phyloP scores from a whole-genome alignment of 2,113 vertebrate genomes.

The Muntiacus reevesi region DNA sequence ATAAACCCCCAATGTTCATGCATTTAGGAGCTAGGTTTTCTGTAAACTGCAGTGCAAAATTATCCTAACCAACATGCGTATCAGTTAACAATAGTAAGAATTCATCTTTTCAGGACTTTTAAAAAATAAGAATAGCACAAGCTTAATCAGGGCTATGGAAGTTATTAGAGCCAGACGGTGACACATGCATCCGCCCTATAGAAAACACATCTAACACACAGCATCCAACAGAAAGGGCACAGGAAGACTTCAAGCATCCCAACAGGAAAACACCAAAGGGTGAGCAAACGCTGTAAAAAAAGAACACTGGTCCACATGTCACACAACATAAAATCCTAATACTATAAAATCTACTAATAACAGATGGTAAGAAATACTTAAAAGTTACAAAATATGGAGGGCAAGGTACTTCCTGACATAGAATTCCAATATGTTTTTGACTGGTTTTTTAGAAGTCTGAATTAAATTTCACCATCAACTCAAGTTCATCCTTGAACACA shows the following conservation, averaged over 20 bases:
- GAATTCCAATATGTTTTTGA: constrained; percentile 13
- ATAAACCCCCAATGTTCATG: neutral
- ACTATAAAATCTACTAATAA: neutral
- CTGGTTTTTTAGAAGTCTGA: constrained; percentile 3
- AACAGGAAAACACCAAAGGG: neutral
- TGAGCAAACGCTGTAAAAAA: neutral
- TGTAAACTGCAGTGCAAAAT: neutral
- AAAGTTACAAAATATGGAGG: neutral
- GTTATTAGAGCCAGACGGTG: neutral
- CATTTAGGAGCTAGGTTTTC: constrained; percentile 9
- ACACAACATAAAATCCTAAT: neutral
- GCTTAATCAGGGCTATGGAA: neutral
- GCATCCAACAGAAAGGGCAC: neutral
- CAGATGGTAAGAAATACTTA: neutral
- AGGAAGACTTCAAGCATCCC: neutral
- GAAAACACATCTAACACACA: neutral
- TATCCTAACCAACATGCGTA: neutral
- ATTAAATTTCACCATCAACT: constrained; percentile 21
- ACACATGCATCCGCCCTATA: neutral
- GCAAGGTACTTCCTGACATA: neutral
- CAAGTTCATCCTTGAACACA: constrained; percentile 19
- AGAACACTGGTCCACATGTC: neutral
- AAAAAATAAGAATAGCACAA: neutral
- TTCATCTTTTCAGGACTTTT: neutral
- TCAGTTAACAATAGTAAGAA: neutral